Evolutionary conservation across 2,888 invertebrate species (phyloP).

Genomic region (Liodrosophila aerea): DNA sequence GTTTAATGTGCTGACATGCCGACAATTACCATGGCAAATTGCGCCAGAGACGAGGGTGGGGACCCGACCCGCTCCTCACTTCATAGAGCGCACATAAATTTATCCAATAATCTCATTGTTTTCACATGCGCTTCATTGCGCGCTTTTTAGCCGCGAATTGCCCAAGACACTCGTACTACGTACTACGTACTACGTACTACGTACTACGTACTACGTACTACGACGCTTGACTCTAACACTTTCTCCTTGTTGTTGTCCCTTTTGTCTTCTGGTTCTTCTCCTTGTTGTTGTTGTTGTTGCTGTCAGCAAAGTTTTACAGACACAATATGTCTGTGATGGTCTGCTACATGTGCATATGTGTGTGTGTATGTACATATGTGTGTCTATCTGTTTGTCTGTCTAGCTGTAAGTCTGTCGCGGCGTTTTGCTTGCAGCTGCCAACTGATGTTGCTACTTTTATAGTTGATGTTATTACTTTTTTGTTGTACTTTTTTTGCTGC

Average conservation of each 20-base stretch:
- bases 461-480: slow-evolving; percentile 72
- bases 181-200: too few species aligned
- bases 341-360: slow-evolving; percentile 38
- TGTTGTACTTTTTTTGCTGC: slow-evolving; percentile 9
- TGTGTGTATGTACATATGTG: slow-evolving; percentile 13
- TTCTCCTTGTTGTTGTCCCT: slow-evolving; percentile 50
- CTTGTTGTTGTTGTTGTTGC: slow-evolving; percentile 34
- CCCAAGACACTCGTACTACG: slow-evolving; percentile 16
- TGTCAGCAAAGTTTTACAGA: slow-evolving; percentile 70
- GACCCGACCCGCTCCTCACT: slow-evolving; percentile 12
- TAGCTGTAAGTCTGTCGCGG: slow-evolving; percentile 27
- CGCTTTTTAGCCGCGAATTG: slow-evolving; percentile 50
- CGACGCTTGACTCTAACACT: slow-evolving; percentile 20
- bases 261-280: slow-evolving; percentile 6
- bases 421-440: slow-evolving; percentile 68
- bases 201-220: too few species aligned
- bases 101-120: slow-evolving; percentile 70
- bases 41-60: neutral
- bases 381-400: slow-evolving; percentile 27
- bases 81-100: slow-evolving; percentile 61
- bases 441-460: slow-evolving; percentile 76
- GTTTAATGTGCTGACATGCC: slow-evolving; percentile 73
- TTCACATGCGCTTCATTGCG: slow-evolving; percentile 65
- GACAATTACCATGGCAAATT: slow-evolving; percentile 59
- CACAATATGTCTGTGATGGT: slow-evolving; percentile 66